Evolutionary conservation across 2,113 vertebrate species (phyloP).

Genomic region (Pimephales promelas): DNA sequence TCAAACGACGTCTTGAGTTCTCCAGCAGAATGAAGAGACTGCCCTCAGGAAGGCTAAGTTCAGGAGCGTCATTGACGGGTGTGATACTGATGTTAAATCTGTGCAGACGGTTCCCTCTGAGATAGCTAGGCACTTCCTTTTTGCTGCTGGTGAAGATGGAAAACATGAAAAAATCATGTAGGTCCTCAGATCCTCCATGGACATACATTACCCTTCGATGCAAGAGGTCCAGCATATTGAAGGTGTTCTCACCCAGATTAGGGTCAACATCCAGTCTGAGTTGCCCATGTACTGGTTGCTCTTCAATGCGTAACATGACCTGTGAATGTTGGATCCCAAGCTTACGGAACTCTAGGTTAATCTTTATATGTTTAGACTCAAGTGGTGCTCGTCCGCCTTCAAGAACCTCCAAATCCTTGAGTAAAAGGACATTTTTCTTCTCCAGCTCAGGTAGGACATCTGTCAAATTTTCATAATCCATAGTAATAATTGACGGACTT

Average conservation of each 20-base stretch:
- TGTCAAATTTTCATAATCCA: constrained; percentile 42
- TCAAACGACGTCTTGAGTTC: constrained; percentile 79
- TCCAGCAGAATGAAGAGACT: constrained; percentile 80
- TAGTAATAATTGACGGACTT: constrained; percentile 4
- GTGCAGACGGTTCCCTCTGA: constrained; percentile 71
- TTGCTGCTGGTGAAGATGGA: constrained; percentile 76
- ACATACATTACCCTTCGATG: constrained; percentile 81
- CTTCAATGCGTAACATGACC: constrained; percentile 80
- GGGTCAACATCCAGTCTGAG: constrained; percentile 73
- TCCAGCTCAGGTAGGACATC: constrained; percentile 24
- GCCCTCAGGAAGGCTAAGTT: constrained; percentile 80
- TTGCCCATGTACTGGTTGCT: constrained; percentile 77
- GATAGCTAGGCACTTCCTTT: constrained; percentile 68
- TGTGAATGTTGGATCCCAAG: constrained; percentile 80
- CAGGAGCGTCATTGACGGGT: constrained; percentile 83
- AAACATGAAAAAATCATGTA: constrained; percentile 82
- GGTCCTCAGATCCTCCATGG: constrained; percentile 84
- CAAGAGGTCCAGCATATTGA: constrained; percentile 83
- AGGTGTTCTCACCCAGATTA: constrained; percentile 66
- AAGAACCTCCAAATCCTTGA: constrained; percentile 78
- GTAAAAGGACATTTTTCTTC: constrained; percentile 70
- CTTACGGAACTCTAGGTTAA: constrained; percentile 79
- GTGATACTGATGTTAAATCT: constrained; percentile 79
- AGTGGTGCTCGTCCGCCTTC: constrained; percentile 81
- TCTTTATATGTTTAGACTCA: constrained; percentile 80